A percentile compares a stretch with the other conserved stretches of the same genome.
Evolutionary conservation across 2,888 invertebrate genomes (phyloP).

Genomic region (Cyrtodaria siliqua): DNA sequence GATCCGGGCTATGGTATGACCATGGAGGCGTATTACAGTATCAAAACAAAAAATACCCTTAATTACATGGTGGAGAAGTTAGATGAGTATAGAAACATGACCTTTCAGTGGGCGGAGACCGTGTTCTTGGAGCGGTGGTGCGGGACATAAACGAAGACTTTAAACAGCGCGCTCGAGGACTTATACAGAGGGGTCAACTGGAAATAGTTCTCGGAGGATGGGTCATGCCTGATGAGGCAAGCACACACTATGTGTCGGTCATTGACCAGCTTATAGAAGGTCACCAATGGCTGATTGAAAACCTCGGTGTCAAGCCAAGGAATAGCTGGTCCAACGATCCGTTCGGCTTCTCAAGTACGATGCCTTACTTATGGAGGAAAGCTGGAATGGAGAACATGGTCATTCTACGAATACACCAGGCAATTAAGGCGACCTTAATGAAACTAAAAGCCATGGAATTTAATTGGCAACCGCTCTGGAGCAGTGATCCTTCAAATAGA

Average conservation of each 20-base stretch:
- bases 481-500: constrained; percentile 84
- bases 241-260: constrained; percentile 82
- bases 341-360: constrained; percentile 84
- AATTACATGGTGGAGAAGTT: constrained; percentile 95
- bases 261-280: constrained; percentile 85
- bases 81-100: constrained; percentile 90
- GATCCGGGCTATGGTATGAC: constrained; percentile 99
- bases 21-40: constrained; percentile 96
- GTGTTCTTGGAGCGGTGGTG: constrained; percentile 85
- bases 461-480: constrained; percentile 94
- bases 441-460: constrained; percentile 94
- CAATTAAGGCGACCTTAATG: constrained; percentile 94
- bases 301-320: constrained; percentile 87
- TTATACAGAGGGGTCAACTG: constrained; percentile 81
- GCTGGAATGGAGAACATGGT: constrained; percentile 84
- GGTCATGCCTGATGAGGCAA: constrained; percentile 85
- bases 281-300: constrained; percentile 84
- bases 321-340: constrained; percentile 86
- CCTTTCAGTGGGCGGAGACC: constrained; percentile 85
- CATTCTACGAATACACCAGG: constrained; percentile 88
- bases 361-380: constrained; percentile 83
- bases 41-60: constrained; percentile 90
- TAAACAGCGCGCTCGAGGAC: constrained; percentile 67
- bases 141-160: constrained; percentile 76
- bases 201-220: constrained; percentile 85